Evolutionary conservation across 2,888 invertebrate species (phyloP).

Genomic region (Dimorphilus gyrociliatus): DNA sequence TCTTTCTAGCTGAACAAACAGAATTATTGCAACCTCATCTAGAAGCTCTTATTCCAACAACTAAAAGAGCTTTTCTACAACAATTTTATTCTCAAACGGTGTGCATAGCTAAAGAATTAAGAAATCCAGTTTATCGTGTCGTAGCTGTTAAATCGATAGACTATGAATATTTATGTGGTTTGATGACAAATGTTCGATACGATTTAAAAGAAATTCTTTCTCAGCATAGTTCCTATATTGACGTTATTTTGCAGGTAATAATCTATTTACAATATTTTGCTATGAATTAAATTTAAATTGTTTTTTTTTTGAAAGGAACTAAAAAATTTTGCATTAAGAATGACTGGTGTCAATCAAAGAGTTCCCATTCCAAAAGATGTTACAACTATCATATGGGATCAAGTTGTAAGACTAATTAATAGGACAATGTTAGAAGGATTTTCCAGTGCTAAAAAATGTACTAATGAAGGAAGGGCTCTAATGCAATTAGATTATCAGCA

Average conservation of each 20-base stretch:
- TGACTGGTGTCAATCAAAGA: conserved; percentile 52
- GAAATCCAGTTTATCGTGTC: conserved; percentile 70
- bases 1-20: conserved; percentile 74
- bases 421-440: conserved; percentile 74
- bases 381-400: conserved; percentile 62
- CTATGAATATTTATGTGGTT: conserved; percentile 53
- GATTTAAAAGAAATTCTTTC: conserved; percentile 65
- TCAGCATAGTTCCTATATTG: conserved; percentile 72
- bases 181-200: conserved; percentile 83
- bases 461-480: conserved; percentile 81
- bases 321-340: conserved; percentile 58
- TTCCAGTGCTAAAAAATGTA: conserved; percentile 63
- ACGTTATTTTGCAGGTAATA: conserved; percentile 34
- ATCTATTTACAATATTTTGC: neutral
- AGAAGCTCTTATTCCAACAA: conserved; percentile 56
- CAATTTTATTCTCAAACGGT: conserved; percentile 49
- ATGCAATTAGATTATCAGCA: conserved; percentile 98
- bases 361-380: conserved; percentile 56
- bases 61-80: conserved; percentile 43
- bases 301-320: conserved; percentile 21
- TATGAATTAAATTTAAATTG: too few species aligned
- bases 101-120: conserved; percentile 53
- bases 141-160: conserved; percentile 65
- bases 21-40: conserved; percentile 66
- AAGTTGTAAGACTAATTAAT: conserved; percentile 65